Base-by-base conservation (phyloP, 2,113 vertebrate genomes). In the Meles meles region DNA sequence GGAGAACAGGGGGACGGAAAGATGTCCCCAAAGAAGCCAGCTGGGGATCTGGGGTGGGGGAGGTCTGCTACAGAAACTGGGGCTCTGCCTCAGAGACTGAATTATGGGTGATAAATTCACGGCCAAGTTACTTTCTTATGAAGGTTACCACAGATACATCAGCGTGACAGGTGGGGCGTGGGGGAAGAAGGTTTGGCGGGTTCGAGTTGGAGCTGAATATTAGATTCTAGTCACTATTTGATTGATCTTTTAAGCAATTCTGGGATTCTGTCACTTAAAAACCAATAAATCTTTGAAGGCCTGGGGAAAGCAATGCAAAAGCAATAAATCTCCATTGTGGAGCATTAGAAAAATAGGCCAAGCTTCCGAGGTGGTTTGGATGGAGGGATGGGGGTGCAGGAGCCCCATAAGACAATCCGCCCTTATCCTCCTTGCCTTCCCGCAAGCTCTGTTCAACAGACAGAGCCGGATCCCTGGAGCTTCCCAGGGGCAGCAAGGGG, bases 261-360 rank as follows among this genome's bases (percentile, higher is more conserved):
- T 98, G 94, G 96, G 97, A 96, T 98, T 98, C 97, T 97, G 97
- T 97, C 98, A 98, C 98, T 98, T 98, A 88, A 94, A 98, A 97
- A 98, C 97, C 80, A 97, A 96, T 98, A 97, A 98, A 98, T 88
- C 98, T 95, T 98, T 27, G 95, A 98, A 97, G 90, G 97, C 98
- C 98, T 39, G 93, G 89, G 96, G 98, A 98, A 98, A 93, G 96
- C 98, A 97, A 96, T 37, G 61, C 80, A 94, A 98, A 97, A 93
- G 97, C 93, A 98, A 97, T 98, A 98, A 97, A 98, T 98, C 97
- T 97, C 81, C 96, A 96, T 96, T 47, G 84, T 59, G 83, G 96
- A 94, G 77, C 2, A 97, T 96, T 91, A 97, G 96, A 98, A 98
- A 97, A 95, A 81, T 20, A 59, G 97, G 94, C 77, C 6, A 91